Evolutionary conservation across 2,797 vertebrate species (phyloP).

Genomic region (Gambelia wislizenii): DNA sequence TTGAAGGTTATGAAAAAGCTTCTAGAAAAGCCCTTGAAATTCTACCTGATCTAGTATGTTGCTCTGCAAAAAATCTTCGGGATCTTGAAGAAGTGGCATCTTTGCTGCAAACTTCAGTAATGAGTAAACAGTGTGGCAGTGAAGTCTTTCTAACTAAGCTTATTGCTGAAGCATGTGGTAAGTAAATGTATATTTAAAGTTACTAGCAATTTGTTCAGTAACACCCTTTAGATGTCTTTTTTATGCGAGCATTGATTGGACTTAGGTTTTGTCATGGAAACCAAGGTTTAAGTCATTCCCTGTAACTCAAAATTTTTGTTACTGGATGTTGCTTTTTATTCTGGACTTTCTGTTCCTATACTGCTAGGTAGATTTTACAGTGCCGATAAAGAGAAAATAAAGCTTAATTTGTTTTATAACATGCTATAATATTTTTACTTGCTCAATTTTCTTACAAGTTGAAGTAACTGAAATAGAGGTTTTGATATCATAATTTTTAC

Average conservation of each 20-base stretch:
- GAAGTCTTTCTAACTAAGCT: slow-evolving; percentile 91
- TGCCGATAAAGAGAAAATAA: background rate
- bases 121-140: slow-evolving; percentile 97
- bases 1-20: slow-evolving; percentile 95
- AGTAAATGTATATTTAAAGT: slow-evolving; percentile 63
- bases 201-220: background rate
- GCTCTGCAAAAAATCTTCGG: slow-evolving; percentile 90
- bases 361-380: background rate
- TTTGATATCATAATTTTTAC: background rate
- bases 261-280: background rate
- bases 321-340: background rate
- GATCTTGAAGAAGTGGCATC: slow-evolving; percentile 88
- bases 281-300: background rate
- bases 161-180: slow-evolving; percentile 95
- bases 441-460: background rate
- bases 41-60: slow-evolving; percentile 91
- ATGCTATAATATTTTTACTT: background rate
- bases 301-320: background rate
- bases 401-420: background rate
- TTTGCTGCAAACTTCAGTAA: slow-evolving; percentile 89
- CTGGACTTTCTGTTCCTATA: background rate
- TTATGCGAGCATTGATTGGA: background rate
- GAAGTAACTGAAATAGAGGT: background rate
- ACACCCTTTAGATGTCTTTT: slow-evolving; percentile 3
- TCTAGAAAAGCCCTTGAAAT: slow-evolving; percentile 92